These are phyloP conservation scores for Oxyura jamaicensis DNA, from an alignment of 2,113 vertebrate species.

Conservation along the genomic window DNA sequence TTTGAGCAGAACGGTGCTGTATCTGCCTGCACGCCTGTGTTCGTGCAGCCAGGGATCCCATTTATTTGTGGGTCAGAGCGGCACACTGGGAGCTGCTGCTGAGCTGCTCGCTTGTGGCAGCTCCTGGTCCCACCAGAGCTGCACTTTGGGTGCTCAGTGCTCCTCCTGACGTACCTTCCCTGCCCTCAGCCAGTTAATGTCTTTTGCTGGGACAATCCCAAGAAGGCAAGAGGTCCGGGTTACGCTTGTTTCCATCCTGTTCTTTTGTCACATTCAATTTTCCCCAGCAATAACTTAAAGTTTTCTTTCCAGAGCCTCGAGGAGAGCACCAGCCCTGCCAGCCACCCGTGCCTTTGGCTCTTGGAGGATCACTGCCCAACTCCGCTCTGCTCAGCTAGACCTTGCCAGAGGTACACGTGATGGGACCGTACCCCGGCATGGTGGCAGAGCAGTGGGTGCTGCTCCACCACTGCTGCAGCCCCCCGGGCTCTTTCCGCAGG, in stretches of 20 bases:
- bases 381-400: neutral
- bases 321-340: neutral
- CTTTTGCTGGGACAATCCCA: neutral
- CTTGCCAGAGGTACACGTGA: neutral
- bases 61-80: neutral
- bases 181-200: neutral
- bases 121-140: neutral
- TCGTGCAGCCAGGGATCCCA: neutral
- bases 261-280: neutral
- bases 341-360: neutral
- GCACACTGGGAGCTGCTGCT: neutral
- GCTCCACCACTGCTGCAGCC: too few relatives aligned
- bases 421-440: fast-evolving
- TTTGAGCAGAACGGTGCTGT: neutral
- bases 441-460: neutral
- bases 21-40: neutral
- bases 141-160: neutral
- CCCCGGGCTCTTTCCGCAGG: neutral
- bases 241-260: neutral
- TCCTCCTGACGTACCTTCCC: neutral
- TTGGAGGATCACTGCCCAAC: neutral
- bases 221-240: neutral
- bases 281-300: neutral
- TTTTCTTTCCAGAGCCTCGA: neutral
- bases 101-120: neutral